A percentile compares a stretch with the other conserved stretches of the same genome.
These are phyloP conservation scores for Alfaro cultratus DNA, from an alignment of 2,797 vertebrate genomes.

Conservation along the genomic window DNA sequence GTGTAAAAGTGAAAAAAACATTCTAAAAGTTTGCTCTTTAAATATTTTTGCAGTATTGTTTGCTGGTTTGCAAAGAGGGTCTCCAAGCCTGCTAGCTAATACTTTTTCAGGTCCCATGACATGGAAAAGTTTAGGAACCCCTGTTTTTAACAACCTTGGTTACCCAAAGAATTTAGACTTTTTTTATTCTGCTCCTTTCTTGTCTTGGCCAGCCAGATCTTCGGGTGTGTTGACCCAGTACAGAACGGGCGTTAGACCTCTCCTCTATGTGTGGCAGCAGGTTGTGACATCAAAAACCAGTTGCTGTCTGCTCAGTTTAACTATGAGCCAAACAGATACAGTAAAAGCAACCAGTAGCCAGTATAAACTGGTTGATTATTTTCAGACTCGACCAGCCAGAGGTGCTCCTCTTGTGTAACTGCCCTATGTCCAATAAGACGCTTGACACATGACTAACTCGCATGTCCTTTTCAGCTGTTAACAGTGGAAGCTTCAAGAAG, in stretches of 20 bases:
- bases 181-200: neutral
- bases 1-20: too few relatives aligned
- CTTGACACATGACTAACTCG: slow-evolving; percentile 1
- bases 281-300: slow-evolving; percentile 34
- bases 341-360: slow-evolving; percentile 18
- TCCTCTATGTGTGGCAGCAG: neutral
- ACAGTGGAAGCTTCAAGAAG: slow-evolving; percentile 35
- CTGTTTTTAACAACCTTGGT: neutral
- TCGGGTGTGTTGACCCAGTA: neutral
- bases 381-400: slow-evolving; percentile 10
- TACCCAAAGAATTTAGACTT: neutral
- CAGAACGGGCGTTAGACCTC: neutral
- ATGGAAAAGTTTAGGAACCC: neutral
- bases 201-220: neutral
- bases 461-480: slow-evolving; percentile 19
- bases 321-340: slow-evolving; percentile 24
- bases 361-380: slow-evolving; percentile 24
- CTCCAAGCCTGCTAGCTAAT: too few relatives aligned
- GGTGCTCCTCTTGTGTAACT: slow-evolving; percentile 16
- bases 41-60: too few relatives aligned
- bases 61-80: too few relatives aligned
- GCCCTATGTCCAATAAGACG: slow-evolving; percentile 22
- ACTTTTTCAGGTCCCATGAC: too few relatives aligned
- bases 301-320: slow-evolving; percentile 9
- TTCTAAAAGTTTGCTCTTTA: too few relatives aligned